phyloP scores from a whole-genome alignment of 1,140 invertebrate genomes.

The Pseudobourletiella spinata region DNA sequence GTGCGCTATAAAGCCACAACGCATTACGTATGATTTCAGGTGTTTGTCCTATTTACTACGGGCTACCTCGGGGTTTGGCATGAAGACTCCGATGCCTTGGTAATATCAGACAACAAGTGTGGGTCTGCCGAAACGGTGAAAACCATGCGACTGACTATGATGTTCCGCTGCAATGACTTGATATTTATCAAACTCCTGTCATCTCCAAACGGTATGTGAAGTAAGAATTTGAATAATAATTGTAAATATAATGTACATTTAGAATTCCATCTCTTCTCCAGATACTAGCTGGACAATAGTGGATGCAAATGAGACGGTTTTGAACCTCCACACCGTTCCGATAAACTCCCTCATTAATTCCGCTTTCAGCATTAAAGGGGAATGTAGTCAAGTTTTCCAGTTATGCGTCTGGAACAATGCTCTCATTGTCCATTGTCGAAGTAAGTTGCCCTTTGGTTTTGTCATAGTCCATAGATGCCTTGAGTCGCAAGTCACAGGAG shows the following conservation, averaged over 20 bases:
- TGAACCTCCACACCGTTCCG: neutral
- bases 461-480: neutral
- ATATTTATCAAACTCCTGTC: slow-evolving; percentile 15
- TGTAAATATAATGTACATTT: neutral
- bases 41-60: slow-evolving; percentile 19
- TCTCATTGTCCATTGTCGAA: slow-evolving; percentile 13
- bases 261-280: neutral
- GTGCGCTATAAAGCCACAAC: neutral
- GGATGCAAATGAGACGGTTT: slow-evolving; percentile 13
- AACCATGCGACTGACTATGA: slow-evolving; percentile 19
- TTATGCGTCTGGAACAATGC: slow-evolving; percentile 13
- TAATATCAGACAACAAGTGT: slow-evolving; percentile 13
- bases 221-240: neutral
- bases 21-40: neutral
- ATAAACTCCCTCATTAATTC: slow-evolving; percentile 1
- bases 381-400: slow-evolving; percentile 13
- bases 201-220: neutral
- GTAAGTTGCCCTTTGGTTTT: neutral
- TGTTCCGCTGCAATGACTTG: slow-evolving; percentile 16
- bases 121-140: slow-evolving; percentile 6
- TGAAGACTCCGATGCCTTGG: slow-evolving; percentile 3
- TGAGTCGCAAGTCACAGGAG: neutral
- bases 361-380: neutral
- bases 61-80: slow-evolving; percentile 17
- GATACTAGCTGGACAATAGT: slow-evolving; percentile 17